Base-by-base conservation (phyloP, 2,113 vertebrate genomes). In the Sander vitreus region DNA sequence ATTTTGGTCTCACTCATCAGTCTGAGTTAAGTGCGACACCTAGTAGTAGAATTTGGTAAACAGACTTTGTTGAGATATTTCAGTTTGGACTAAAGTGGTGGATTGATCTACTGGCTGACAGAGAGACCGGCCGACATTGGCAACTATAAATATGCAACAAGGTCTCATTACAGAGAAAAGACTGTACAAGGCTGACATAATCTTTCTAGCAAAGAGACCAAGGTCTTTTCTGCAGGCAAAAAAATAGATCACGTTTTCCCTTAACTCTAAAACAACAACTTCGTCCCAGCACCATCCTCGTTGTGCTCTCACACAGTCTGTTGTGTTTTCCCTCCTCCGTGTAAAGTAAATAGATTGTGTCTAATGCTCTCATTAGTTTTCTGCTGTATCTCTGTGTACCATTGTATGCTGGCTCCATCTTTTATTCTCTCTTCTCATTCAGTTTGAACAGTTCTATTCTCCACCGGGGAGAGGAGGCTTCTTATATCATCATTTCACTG, bases 351-450 rank as follows among this genome's bases (percentile, higher is more conserved):
- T 71, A 85, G 64, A 79, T 88, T 88, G 66, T 72, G 70, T 85
- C 73, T 84, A 88, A 87, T 79, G 63, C 58, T 73, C 60, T 84
- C 83, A 83, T 89, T 89, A 83, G 77, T 79, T 80, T 80, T 67
- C 65, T 30, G 18, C 73, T 74, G 65, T 54, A 30, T 85, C 63
- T 78, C 66, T 45, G 43, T 11, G 13, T 39, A 54, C 55, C 2
- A 76, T 30, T 54, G 59, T 33, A 1, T 27, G 33, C 70, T 55
- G 19, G 59, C 74, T 83, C 62, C 45, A 70, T 83, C 77, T 90
- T 85, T 88, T 76, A 86, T 83, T 83, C 59, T 66, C 67, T 82
- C 60, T 76, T 85, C 88, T 85, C 76, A 85, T 83, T 91, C 84
- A 83, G 69, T 89, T 88, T 86, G 71, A 92, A 89, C 79, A 83